These are phyloP conservation scores for Drosophila melanocephala DNA, from an alignment of 2,888 invertebrate genomes.

Conservation along the genomic window DNA sequence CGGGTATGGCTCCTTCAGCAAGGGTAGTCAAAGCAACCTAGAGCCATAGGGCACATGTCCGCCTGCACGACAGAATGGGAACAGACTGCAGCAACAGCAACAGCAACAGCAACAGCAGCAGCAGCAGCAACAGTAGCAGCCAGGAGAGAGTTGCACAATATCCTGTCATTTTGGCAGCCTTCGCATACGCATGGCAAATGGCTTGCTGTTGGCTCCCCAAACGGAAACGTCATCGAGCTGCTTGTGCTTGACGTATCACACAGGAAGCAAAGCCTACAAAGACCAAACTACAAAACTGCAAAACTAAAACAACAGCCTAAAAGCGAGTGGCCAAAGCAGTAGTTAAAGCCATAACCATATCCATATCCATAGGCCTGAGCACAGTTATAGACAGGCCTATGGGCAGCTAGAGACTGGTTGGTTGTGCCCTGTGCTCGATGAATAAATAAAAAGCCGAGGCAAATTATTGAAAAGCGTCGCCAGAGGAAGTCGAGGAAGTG, in stretches of 20 bases:
- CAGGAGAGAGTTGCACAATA: slow-evolving; percentile 5
- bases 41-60: slow-evolving; percentile 33
- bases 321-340: slow-evolving; percentile 4
- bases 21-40: slow-evolving; percentile 1
- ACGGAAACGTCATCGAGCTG: slow-evolving; percentile 48
- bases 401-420: slow-evolving; percentile 43
- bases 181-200: slow-evolving; percentile 6
- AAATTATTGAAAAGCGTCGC: slow-evolving; percentile 53
- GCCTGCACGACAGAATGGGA: slow-evolving; percentile 45
- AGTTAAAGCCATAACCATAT: slow-evolving; percentile 8
- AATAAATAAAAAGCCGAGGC: slow-evolving; percentile 64
- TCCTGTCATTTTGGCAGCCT: slow-evolving; percentile 21
- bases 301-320: slow-evolving; percentile 14
- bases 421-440: slow-evolving; percentile 42
- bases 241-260: slow-evolving; percentile 21
- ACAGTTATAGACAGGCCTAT: slow-evolving; percentile 26
- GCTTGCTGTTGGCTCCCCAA: slow-evolving; percentile 24
- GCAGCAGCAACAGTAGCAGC: slow-evolving; percentile 2
- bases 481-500: slow-evolving; percentile 64
- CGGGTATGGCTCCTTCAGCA: neutral
- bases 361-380: slow-evolving; percentile 23
- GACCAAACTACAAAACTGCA: slow-evolving; percentile 45
- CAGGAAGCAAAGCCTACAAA: slow-evolving; percentile 66
- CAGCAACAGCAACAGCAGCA: slow-evolving; percentile 7
- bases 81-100: slow-evolving; percentile 34